phyloP scores from a whole-genome alignment of 1,140 invertebrate genomes.

The Drosophila mauritiana region DNA sequence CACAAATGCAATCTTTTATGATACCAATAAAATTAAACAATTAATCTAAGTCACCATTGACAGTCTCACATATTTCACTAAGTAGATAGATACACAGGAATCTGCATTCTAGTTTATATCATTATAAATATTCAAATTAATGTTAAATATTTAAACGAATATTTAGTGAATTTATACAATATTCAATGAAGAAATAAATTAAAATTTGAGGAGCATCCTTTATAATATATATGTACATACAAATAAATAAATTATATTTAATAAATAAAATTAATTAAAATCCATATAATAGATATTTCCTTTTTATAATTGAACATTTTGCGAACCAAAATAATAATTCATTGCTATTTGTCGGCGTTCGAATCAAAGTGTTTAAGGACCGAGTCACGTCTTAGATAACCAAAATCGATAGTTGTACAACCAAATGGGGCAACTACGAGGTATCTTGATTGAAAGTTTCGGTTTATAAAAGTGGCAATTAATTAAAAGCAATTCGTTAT shows the following conservation, averaged over 20 bases:
- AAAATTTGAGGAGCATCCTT: too few species aligned
- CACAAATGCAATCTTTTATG: conserved; percentile 17
- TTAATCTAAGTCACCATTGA: conserved; percentile 24
- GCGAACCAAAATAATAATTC: conserved; percentile 24
- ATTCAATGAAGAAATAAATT: too few species aligned
- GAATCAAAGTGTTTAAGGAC: conserved; percentile 1
- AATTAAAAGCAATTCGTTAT: conserved; percentile 22
- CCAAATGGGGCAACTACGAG: conserved; percentile 11
- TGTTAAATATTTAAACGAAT: too few species aligned
- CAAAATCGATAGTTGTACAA: conserved; percentile 11
- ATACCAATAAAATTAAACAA: conserved; percentile 27
- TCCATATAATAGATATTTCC: conserved; percentile 8
- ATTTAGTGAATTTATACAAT: too few species aligned
- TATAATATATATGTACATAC: too few species aligned
- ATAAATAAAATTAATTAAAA: too few species aligned
- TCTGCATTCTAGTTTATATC: too few species aligned
- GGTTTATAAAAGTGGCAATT: conserved; percentile 40
- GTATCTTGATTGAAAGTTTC: conserved; percentile 34
- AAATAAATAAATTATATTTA: too few species aligned
- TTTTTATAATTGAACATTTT: conserved; percentile 26
- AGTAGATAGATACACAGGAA: neutral
- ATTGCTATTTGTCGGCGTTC: neutral
- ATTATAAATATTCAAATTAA: too few species aligned
- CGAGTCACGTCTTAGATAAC: conserved; percentile 28
- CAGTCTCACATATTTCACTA: neutral